phyloP scores from a whole-genome alignment of 2,797 vertebrate genomes.

The Protonibea diacanthus region DNA sequence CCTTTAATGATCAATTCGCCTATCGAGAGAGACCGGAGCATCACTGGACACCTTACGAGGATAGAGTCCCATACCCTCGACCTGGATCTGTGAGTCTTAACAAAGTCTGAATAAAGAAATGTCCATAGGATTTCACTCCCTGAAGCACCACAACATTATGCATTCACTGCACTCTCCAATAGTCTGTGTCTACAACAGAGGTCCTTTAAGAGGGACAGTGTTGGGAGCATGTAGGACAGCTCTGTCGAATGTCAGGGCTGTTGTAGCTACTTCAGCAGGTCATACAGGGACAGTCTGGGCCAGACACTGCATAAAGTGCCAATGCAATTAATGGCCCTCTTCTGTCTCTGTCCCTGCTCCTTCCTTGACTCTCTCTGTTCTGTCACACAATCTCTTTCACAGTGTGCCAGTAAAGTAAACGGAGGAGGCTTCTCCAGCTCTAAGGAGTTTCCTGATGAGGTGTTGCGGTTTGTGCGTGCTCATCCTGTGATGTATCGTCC shows the following conservation, averaged over 20 bases:
- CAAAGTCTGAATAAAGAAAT: slow-evolving; percentile 5
- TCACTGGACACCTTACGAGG: slow-evolving; percentile 95
- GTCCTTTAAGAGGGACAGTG: slow-evolving; percentile 37
- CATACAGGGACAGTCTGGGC: slow-evolving; percentile 42
- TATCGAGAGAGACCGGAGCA: slow-evolving; percentile 94
- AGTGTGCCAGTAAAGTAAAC: slow-evolving; percentile 98
- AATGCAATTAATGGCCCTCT: slow-evolving; percentile 24
- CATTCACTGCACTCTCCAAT: slow-evolving; percentile 40
- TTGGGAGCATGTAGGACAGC: slow-evolving; percentile 58
- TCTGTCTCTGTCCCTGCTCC: slow-evolving; percentile 15
- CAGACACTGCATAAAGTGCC: slow-evolving; percentile 29
- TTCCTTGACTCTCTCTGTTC: slow-evolving; percentile 1
- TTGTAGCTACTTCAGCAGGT: slow-evolving; percentile 61
- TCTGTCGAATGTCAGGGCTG: slow-evolving; percentile 55
- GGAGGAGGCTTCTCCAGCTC: slow-evolving; percentile 92
- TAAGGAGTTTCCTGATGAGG: slow-evolving; percentile 96
- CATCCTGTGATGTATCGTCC: slow-evolving; percentile 95
- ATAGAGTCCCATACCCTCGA: slow-evolving; percentile 94
- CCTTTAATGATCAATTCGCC: slow-evolving; percentile 96
- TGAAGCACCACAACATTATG: slow-evolving; percentile 34
- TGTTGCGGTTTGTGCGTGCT: slow-evolving; percentile 92
- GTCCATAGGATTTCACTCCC: slow-evolving; percentile 27
- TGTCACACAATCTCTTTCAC: slow-evolving; percentile 31
- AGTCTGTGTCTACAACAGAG: slow-evolving; percentile 30
- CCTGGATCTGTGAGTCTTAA: slow-evolving; percentile 93